Conservation (phyloP, 1,140 invertebrate species). For the Hycleus phaleratus region DNA sequence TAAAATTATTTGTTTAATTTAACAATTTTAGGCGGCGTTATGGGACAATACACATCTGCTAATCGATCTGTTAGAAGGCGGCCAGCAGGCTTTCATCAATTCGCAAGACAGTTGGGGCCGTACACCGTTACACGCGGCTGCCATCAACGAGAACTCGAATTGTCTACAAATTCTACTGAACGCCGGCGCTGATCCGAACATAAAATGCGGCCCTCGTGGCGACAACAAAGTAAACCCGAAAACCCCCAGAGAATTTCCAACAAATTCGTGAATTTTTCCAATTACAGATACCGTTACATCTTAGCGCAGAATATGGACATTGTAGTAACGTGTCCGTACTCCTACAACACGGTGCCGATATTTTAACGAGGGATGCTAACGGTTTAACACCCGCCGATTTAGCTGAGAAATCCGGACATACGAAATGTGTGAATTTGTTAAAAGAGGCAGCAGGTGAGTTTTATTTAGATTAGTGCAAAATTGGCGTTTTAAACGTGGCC, state of each 20-base stretch:
- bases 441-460: conserved; percentile 59
- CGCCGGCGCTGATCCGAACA: conserved; percentile 66
- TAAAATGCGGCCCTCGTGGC: conserved; percentile 57
- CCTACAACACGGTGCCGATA: conserved; percentile 59
- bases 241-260: not conserved
- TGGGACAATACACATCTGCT: conserved; percentile 87
- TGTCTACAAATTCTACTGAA: conserved; percentile 67
- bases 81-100: conserved; percentile 60
- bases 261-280: not conserved
- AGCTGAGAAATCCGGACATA: conserved; percentile 65
- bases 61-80: conserved; percentile 70
- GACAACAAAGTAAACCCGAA: conserved; percentile 45
- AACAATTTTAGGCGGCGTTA: conserved; percentile 60
- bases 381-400: conserved; percentile 66
- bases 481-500: no score
- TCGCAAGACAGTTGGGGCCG: conserved; percentile 69
- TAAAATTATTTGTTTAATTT: not conserved
- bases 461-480: not conserved
- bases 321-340: conserved; percentile 60
- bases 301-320: conserved; percentile 74
- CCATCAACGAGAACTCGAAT: conserved; percentile 75
- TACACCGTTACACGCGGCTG: conserved; percentile 77
- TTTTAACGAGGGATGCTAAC: conserved; percentile 54
- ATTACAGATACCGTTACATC: conserved; percentile 67
- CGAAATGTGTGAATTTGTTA: conserved; percentile 56